phyloP scores from a whole-genome alignment of 2,113 vertebrate species.

The Grammomys surdaster region DNA sequence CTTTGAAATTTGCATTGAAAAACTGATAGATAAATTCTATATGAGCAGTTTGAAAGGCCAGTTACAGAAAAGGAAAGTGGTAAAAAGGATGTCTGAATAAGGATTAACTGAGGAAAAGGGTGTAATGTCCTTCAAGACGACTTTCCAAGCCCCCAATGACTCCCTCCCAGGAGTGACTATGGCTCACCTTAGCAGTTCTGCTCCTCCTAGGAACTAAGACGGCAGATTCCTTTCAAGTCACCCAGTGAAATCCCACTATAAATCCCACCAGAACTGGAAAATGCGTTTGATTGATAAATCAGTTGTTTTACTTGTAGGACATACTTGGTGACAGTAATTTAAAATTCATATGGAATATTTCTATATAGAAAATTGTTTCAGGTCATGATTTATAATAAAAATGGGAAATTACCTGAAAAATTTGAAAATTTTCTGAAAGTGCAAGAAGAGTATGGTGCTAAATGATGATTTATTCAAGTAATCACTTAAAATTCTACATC shows the following conservation, averaged over 20 bases:
- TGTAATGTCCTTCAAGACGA: neutral
- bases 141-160: neutral
- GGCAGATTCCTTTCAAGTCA: neutral
- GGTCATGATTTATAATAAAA: neutral
- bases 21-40: neutral
- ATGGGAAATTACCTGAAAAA: neutral
- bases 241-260: neutral
- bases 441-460: neutral
- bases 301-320: neutral
- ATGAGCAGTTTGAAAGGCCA: neutral
- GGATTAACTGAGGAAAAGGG: neutral
- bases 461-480: neutral
- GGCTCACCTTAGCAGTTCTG: neutral
- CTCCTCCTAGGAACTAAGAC: neutral
- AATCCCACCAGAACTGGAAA: neutral
- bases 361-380: neutral
- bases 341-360: neutral
- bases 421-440: neutral
- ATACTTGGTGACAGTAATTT: neutral
- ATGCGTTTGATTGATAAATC: neutral
- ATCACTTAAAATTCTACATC: neutral
- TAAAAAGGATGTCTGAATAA: neutral
- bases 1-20: slow-evolving; percentile 35
- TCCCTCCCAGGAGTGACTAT: neutral
- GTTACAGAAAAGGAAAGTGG: neutral